Evolutionary conservation across 35 echinoderm and acorn worm species (phyloP).

Genomic region (Anneissia japonica): DNA sequence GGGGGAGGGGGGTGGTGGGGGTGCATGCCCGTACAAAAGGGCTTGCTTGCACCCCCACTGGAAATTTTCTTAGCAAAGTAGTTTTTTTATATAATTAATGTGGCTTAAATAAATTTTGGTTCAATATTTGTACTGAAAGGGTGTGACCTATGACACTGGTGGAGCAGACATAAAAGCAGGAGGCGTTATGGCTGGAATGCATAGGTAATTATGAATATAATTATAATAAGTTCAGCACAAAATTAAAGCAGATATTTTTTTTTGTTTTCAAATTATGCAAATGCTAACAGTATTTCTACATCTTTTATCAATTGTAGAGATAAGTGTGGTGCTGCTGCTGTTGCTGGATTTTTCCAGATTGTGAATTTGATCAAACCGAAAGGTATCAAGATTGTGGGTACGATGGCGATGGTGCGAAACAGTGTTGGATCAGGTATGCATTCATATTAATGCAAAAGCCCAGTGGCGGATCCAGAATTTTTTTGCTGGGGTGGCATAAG

Average conservation of each 20-base stretch:
- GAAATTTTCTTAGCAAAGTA: too few relatives aligned
- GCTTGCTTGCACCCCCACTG: too few relatives aligned
- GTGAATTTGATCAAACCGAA: conserved; percentile 54
- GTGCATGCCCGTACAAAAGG: too few relatives aligned
- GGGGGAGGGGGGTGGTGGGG: too few relatives aligned
- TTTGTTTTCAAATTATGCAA: neutral
- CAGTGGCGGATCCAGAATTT: neutral
- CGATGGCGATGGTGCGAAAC: conserved; percentile 96
- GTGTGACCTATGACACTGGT: conserved; percentile 98
- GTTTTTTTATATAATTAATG: too few relatives aligned
- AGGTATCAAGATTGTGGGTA: conserved; percentile 75
- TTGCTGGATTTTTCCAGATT: conserved; percentile 77
- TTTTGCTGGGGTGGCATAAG: too few relatives aligned
- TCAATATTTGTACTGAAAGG: conserved; percentile 32
- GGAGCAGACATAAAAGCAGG: conserved; percentile 87
- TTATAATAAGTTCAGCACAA: neutral
- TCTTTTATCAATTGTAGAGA: conserved; percentile 42
- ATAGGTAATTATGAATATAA: conserved; percentile 46
- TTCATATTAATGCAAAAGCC: conserved; percentile 3
- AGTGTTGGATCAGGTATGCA: conserved; percentile 77
- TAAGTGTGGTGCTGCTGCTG: conserved; percentile 93
- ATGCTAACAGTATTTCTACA: neutral
- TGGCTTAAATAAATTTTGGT: too few relatives aligned
- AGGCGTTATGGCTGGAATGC: conserved; percentile 92
- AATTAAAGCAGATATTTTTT: neutral